phyloP scores from a whole-genome alignment of 2,888 invertebrate species.

The Galerucella calmariensis region DNA sequence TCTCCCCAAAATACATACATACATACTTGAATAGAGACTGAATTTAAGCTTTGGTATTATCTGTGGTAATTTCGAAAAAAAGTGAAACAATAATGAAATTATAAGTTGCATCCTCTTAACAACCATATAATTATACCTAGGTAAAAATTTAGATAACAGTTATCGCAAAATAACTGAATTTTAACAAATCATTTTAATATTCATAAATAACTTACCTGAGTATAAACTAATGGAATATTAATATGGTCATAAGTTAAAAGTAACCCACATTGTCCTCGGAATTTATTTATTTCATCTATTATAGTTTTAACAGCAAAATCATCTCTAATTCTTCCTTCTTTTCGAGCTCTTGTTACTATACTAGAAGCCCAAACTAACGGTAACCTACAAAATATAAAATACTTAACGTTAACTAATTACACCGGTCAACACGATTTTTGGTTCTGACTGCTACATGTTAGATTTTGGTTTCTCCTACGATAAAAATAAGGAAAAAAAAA shows the following conservation, averaged over 20 bases:
- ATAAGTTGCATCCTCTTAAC: not conserved
- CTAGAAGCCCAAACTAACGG: conserved; percentile 93
- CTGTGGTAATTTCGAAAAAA: no score
- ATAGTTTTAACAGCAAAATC: conserved; percentile 94
- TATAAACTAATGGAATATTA: conserved; percentile 84
- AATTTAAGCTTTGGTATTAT: no score
- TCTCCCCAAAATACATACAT: no score
- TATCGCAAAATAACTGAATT: not conserved
- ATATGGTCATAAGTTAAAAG: conserved; percentile 83
- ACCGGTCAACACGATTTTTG: no score
- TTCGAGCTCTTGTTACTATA: conserved; percentile 88
- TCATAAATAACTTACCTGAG: conserved; percentile 69
- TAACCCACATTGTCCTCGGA: conserved; percentile 81
- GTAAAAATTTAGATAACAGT: not conserved
- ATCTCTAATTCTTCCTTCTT: conserved; percentile 88
- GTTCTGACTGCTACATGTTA: no score
- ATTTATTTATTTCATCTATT: conserved; percentile 87
- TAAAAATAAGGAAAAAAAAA: no score
- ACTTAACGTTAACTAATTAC: no score
- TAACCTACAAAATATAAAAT: conserved; percentile 66
- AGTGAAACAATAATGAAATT: no score
- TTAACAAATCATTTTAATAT: not conserved
- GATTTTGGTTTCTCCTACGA: no score
- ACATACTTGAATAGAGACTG: no score
- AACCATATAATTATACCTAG: not conserved